Evolutionary conservation across 2,113 vertebrate genomes (phyloP), one percentile per base, ranked within the genome.

Genomic region (Centrocercus urophasianus): DNA sequence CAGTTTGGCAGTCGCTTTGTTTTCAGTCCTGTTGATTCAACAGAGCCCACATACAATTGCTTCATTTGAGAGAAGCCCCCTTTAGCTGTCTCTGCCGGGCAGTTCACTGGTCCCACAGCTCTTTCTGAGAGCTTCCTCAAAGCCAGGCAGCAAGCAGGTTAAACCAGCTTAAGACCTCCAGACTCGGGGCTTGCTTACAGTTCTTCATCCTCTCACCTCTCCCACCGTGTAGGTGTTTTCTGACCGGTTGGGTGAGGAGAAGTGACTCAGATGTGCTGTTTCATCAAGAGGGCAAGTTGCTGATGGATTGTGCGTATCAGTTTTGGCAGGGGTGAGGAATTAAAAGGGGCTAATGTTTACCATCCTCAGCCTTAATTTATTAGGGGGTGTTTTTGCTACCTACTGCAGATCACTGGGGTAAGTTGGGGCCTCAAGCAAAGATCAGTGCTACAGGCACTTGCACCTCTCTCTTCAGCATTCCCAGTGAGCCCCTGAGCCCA

Each of bases 21-120:
- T 63, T 93, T 93, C 2, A 1, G 82, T 85, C 10, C 1, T 13
- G 21, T 83, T 73, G 87, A 66, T 83, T 91, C 50, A 77, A 65
- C 79, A 86, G 64, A 83, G 85, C 79, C 90, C 79, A 80, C 75
- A 79, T 88, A 42, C 57, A 75, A 52, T 65, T 72, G 48, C 71
- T 71, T 77, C 45, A 45, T 0, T 0, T n/a, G 40, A 77, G 50
- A 59, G 63, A 67, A 65, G 27, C 10, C 13, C 74, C 15, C 3
- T 80, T 52, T 0, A 2, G 8, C 54, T 79, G 8, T 34, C 32
- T 56, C 66, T 40, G 20, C 66, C 57, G 36, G 75, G 16, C 21
- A 32, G 11, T 27, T 36, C 16, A 4, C 25, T 57, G 63, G 24
- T 79, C 89, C 36, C 18, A 10, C 30, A 50, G 13, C n/a, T 93